Conservation (phyloP, 2,888 invertebrate species). For the Parascotia fuliginaria region DNA sequence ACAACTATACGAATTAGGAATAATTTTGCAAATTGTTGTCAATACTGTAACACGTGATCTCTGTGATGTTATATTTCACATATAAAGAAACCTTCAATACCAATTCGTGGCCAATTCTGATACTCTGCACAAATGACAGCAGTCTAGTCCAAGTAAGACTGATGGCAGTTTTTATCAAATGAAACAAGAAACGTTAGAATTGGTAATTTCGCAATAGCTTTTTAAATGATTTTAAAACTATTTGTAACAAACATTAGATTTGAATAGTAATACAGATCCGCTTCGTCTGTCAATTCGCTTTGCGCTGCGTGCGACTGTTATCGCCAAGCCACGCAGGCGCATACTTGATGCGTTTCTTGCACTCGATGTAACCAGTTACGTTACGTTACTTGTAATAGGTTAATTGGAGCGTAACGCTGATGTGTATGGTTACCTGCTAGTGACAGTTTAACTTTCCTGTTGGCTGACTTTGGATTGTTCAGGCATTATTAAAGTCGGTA, state of each 20-base stretch:
- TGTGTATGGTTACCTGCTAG: constrained; percentile 23
- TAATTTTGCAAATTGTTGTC: too few relatives aligned
- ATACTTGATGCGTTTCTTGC: constrained; percentile 34
- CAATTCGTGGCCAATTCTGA: too few relatives aligned
- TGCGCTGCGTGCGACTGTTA: constrained; percentile 46
- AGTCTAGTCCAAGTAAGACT: too few relatives aligned
- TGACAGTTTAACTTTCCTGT: constrained; percentile 17
- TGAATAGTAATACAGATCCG: constrained; percentile 16
- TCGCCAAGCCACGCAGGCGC: constrained; percentile 42
- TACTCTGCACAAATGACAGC: too few relatives aligned
- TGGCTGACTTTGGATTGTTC: constrained; percentile 14
- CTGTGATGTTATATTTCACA: too few relatives aligned
- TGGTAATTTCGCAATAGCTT: not conserved
- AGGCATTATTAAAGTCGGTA: not conserved
- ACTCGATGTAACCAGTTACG: constrained; percentile 32
- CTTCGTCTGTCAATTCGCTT: constrained; percentile 40
- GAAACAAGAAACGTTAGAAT: too few relatives aligned
- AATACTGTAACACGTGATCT: too few relatives aligned
- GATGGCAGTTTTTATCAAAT: too few relatives aligned
- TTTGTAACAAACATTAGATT: not conserved
- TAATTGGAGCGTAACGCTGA: constrained; percentile 36
- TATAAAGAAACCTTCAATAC: too few relatives aligned
- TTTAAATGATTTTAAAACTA: not conserved
- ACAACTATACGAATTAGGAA: too few relatives aligned
- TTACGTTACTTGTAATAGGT: constrained; percentile 26